phyloP scores from a whole-genome alignment of 2,888 invertebrate species.

The Teinopalpus imperialis region DNA sequence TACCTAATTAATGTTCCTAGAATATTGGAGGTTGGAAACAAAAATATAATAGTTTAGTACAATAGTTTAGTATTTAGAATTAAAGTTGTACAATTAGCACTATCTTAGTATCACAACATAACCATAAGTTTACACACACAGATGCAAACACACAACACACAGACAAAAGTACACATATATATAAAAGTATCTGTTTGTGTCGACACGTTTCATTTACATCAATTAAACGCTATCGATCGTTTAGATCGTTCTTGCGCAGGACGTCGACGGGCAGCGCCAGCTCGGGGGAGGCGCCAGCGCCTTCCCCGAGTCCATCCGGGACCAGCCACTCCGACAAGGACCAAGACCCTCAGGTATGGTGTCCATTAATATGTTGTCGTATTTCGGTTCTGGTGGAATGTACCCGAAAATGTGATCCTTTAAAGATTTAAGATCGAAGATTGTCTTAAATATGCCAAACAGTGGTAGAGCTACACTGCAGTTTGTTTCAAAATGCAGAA shows the following conservation, averaged over 20 bases:
- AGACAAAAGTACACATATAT: background rate
- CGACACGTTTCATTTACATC: constrained; percentile 58
- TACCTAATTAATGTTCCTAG: too few species aligned
- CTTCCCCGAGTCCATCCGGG: constrained; percentile 92
- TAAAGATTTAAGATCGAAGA: too few species aligned
- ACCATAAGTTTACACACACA: constrained; percentile 56
- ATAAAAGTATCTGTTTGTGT: constrained; percentile 54
- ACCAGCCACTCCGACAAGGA: constrained; percentile 95
- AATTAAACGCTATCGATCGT: constrained; percentile 70
- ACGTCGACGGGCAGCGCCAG: constrained; percentile 77
- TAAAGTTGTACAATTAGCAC: constrained; percentile 9
- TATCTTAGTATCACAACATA: constrained; percentile 48
- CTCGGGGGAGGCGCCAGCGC: constrained; percentile 73
- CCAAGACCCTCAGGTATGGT: constrained; percentile 88
- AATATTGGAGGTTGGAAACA: too few species aligned
- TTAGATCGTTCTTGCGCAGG: constrained; percentile 79
- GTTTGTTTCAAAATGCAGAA: too few species aligned
- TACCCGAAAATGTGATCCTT: too few species aligned
- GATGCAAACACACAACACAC: constrained; percentile 30
- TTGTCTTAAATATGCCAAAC: too few species aligned
- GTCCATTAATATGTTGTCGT: too few species aligned
- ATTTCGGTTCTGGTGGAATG: too few species aligned
- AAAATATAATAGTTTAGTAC: too few species aligned
- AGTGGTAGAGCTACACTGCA: too few species aligned
- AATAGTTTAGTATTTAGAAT: too few species aligned